Evolutionary conservation across 92 coral and sea anemone species (phyloP), one percentile per base, ranked within the genome.

Genomic region (Siderastrea siderea): DNA sequence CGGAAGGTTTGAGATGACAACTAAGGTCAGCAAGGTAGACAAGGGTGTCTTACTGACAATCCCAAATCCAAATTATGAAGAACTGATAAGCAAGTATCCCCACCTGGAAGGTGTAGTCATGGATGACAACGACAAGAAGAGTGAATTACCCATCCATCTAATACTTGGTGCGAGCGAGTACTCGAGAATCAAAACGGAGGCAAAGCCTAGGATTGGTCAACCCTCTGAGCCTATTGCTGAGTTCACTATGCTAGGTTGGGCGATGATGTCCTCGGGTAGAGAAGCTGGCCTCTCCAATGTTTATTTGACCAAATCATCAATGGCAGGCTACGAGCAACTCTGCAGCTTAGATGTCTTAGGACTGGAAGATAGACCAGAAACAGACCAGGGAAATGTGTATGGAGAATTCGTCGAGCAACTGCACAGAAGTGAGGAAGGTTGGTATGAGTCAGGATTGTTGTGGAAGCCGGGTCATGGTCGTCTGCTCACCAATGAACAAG

Each of bases 131-230:
- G 88, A 83, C 70, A 68, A 55, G 43, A 87, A 90, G 57, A 51
- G 15, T 1, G 84, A 87, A 69, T 64, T 90, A 38, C 94, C 87
- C 74, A 69, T 87, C 44, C 96, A 90, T 14, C 62, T 91, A n/a
- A 88, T 94, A 57, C 94, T 93, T 16, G 89, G 93, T n/a, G 85
- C 96, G 9, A 88, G 96, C 55, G 91, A 91, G 65, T 93, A 72
- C 86, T 83, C 94, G 16, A 87, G 79, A 70, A 82, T 92, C 55
- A 89, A 92, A 84, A 92, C 90, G n/a, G 78, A 75, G 71, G 79
- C 80, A 3, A 69, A 69, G 17, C 93, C 93, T 14, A 82, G 71
- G 71, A 58, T 78, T 19, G 93, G 96, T 45, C 59, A 83, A 47
- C 92, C 89, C 1, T 93, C 90, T 52, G 85, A 78, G 13, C 94